These are phyloP conservation scores for Sialia sialis DNA, from an alignment of 2,113 vertebrate species.

Conservation along the genomic window DNA sequence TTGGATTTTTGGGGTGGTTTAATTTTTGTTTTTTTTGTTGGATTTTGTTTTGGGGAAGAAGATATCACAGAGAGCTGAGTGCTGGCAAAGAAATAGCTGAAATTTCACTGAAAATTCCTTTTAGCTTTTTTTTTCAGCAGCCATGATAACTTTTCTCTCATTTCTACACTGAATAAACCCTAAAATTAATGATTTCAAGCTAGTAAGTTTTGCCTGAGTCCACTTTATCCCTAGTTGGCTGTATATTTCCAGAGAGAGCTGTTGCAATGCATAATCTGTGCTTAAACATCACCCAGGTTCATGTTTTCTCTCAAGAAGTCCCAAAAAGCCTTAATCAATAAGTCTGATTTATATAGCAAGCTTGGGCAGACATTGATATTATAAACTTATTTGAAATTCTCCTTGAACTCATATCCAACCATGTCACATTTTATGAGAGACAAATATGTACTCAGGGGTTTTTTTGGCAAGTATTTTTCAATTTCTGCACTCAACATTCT, in stretches of 20 bases:
- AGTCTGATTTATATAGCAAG: not conserved
- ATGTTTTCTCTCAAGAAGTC: not conserved
- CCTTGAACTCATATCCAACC: not conserved
- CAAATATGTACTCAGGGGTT: not conserved
- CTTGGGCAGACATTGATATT: not conserved
- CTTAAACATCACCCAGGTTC: not conserved
- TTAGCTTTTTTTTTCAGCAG: not conserved
- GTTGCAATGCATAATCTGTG: not conserved
- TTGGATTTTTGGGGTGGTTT: accelerated
- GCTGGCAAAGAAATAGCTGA: not conserved
- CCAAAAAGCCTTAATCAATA: not conserved
- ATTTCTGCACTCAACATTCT: not conserved
- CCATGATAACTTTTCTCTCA: not conserved
- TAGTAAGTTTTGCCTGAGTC: not conserved
- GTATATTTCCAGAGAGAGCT: not conserved
- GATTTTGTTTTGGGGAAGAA: accelerated
- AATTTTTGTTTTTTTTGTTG: no score
- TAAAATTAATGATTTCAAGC: not conserved
- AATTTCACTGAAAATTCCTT: not conserved
- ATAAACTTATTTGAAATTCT: not conserved
- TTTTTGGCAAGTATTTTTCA: not conserved
- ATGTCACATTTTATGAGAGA: not conserved
- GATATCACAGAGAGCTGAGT: not conserved
- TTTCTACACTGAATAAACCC: not conserved
- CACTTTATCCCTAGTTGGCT: not conserved